phyloP scores from a whole-genome alignment of 2,888 invertebrate species.

The Tenthredo amoena region DNA sequence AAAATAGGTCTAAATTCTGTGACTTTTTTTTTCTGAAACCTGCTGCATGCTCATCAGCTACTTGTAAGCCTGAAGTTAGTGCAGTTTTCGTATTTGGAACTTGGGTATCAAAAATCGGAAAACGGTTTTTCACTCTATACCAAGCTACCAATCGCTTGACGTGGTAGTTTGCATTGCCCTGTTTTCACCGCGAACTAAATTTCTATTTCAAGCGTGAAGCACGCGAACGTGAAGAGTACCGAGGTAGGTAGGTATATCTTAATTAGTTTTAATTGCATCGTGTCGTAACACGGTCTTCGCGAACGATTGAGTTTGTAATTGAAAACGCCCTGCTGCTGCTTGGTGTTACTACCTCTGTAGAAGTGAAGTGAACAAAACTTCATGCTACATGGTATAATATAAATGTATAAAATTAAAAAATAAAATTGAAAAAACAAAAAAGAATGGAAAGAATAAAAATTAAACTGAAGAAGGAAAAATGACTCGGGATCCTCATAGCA shows the following conservation, averaged over 20 bases:
- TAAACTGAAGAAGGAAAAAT: neutral
- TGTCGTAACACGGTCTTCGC: constrained; percentile 45
- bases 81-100: too few species aligned
- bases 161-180: neutral
- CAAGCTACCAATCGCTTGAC: neutral
- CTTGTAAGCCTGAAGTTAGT: too few species aligned
- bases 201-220: constrained; percentile 43
- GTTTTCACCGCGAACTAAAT: constrained; percentile 18
- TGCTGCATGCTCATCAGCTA: too few species aligned
- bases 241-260: constrained; percentile 11
- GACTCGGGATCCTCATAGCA: neutral
- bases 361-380: neutral
- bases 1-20: too few species aligned
- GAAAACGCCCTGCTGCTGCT: constrained; percentile 34
- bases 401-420: neutral
- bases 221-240: constrained; percentile 10
- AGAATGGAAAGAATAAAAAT: neutral
- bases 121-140: neutral
- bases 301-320: constrained; percentile 48
- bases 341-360: neutral
- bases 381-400: neutral
- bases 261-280: constrained; percentile 51
- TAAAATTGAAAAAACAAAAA: neutral
- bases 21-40: too few species aligned
- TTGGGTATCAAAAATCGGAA: too few species aligned